phyloP scores from a whole-genome alignment of 2,113 vertebrate species.

The Gavia stellata region DNA sequence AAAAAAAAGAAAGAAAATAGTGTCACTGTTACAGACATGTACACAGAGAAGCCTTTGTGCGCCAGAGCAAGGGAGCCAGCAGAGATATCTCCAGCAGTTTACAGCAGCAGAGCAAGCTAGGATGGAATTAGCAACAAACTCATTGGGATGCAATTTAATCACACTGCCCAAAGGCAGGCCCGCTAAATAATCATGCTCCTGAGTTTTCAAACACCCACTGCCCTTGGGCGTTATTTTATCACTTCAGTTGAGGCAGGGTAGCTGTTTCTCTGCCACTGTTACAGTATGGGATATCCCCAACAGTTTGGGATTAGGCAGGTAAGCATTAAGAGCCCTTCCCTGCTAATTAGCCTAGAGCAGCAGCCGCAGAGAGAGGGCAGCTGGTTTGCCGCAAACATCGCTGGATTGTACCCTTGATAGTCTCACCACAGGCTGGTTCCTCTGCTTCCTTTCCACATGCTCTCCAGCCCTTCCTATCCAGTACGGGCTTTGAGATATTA shows the following conservation, averaged over 20 bases:
- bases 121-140: conserved; percentile 4
- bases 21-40: neutral
- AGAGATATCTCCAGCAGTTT: conserved; percentile 44
- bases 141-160: neutral
- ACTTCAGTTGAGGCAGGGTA: neutral
- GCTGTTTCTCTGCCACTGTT: neutral
- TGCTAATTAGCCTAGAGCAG: neutral
- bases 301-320: neutral
- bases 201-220: neutral
- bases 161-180: neutral
- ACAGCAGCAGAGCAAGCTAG: neutral
- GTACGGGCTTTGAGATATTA: neutral
- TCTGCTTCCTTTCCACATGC: neutral
- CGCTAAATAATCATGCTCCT: neutral
- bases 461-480: neutral
- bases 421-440: neutral
- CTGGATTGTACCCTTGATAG: neutral
- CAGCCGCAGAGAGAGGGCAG: neutral
- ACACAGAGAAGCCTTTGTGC: conserved; percentile 41
- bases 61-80: conserved; percentile 14
- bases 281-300: neutral
- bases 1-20: neutral
- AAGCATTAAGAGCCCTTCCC: neutral
- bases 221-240: neutral
- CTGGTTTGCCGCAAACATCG: rapidly evolving